Conservation (phyloP, 2,113 vertebrate genomes). For the Oryzias curvinotus region DNA sequence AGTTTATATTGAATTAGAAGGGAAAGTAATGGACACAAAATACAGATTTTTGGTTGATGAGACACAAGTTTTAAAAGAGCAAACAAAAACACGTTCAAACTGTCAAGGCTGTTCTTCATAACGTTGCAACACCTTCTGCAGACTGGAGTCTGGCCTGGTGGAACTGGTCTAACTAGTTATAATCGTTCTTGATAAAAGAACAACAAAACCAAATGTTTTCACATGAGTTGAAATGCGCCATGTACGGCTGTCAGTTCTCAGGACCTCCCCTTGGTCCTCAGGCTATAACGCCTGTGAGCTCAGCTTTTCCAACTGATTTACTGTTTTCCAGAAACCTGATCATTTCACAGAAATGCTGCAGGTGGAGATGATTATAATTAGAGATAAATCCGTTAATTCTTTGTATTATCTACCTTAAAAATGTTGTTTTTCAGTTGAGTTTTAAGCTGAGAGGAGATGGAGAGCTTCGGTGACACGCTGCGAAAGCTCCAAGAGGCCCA, state of each 20-base stretch:
- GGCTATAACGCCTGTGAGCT: conserved; percentile 23
- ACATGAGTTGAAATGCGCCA: conserved; percentile 7
- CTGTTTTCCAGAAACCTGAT: conserved; percentile 1
- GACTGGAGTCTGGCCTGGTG: conserved; percentile 18
- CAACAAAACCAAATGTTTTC: conserved; percentile 28
- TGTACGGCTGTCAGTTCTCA: not conserved
- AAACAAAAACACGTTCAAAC: not conserved
- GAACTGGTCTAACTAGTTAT: conserved; percentile 59
- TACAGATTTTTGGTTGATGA: not conserved
- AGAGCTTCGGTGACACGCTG: conserved; percentile 84
- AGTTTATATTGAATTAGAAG: too few relatives aligned
- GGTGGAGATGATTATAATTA: not conserved
- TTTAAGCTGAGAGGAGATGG: conserved; percentile 46
- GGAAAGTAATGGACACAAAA: too few relatives aligned
- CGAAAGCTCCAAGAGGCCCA: conserved; percentile 87
- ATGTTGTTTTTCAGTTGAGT: not conserved
- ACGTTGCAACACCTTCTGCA: conserved; percentile 21
- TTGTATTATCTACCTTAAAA: too few relatives aligned
- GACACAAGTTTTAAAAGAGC: not conserved
- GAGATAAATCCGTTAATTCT: too few relatives aligned
- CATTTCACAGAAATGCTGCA: not conserved
- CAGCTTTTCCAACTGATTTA: not conserved
- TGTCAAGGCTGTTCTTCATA: conserved; percentile 29
- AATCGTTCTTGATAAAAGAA: conserved; percentile 54
- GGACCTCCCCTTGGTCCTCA: conserved; percentile 5